These are phyloP conservation scores for Procambarus clarkii DNA, from an alignment of 1,140 invertebrate genomes.

Conservation along the genomic window DNA sequence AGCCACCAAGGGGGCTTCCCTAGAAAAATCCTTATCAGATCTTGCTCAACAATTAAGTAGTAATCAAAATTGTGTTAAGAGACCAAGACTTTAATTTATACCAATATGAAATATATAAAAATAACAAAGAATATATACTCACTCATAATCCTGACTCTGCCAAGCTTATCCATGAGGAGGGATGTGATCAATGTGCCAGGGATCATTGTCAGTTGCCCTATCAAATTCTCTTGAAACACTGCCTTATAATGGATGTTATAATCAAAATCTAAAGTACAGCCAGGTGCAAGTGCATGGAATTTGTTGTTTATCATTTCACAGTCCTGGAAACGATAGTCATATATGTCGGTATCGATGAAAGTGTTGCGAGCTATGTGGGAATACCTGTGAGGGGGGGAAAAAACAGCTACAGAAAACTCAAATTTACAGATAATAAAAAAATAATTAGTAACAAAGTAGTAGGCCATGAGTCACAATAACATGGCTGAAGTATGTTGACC, in stretches of 20 bases:
- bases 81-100: conserved; percentile 7
- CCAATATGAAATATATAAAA: conserved; percentile 73
- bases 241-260: conserved; percentile 74
- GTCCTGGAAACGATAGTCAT: conserved; percentile 73
- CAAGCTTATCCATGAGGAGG: conserved; percentile 77
- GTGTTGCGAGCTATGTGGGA: conserved; percentile 72
- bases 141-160: conserved; percentile 78
- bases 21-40: no score
- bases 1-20: no score
- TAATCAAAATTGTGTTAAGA: no score
- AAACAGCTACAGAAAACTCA: neutral
- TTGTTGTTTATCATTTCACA: conserved; percentile 73
- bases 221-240: conserved; percentile 75
- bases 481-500: no score
- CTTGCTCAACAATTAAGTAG: no score
- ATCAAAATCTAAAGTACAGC: conserved; percentile 75
- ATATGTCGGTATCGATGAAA: conserved; percentile 75
- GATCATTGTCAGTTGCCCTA: conserved; percentile 75
- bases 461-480: no score
- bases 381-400: conserved; percentile 44
- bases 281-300: conserved; percentile 72
- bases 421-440: no score
- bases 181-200: conserved; percentile 78
- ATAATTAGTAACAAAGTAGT: no score
- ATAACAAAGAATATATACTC: conserved; percentile 57